phyloP scores from a whole-genome alignment of 1,140 invertebrate species.

The Leptestheria dahalacensis region DNA sequence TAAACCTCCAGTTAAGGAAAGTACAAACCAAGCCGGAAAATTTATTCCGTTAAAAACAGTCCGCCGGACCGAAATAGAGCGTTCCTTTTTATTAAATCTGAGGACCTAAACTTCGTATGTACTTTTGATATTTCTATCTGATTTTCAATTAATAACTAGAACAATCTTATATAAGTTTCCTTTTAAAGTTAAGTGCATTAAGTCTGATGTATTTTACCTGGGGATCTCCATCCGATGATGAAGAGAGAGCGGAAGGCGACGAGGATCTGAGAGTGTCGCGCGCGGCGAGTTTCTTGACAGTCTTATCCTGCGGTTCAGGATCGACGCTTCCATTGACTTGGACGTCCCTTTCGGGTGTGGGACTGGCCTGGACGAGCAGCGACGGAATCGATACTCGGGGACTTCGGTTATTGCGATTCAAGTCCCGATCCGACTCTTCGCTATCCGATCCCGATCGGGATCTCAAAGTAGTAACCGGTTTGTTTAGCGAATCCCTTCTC shows the following conservation, averaged over 20 bases:
- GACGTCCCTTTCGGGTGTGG: not conserved
- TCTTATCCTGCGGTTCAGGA: not conserved
- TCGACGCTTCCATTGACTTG: not conserved
- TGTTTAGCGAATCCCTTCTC: not conserved
- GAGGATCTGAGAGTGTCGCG: not conserved
- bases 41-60: no score
- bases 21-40: no score
- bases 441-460: constrained; percentile 1
- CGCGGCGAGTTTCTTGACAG: not conserved
- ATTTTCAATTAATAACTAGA: no score
- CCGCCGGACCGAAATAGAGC: no score
- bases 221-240: not conserved
- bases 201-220: not conserved
- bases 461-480: not conserved
- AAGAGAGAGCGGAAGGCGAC: constrained; percentile 5
- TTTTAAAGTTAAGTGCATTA: no score
- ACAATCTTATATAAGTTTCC: no score
- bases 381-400: not conserved
- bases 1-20: no score
- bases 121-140: no score
- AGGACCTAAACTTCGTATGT: no score
- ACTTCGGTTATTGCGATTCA: not conserved
- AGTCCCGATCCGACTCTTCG: constrained; percentile 6
- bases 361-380: not conserved
- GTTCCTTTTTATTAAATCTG: no score